Conservation (phyloP, 2,888 invertebrate genomes). For the Coenonympha glycerion region DNA sequence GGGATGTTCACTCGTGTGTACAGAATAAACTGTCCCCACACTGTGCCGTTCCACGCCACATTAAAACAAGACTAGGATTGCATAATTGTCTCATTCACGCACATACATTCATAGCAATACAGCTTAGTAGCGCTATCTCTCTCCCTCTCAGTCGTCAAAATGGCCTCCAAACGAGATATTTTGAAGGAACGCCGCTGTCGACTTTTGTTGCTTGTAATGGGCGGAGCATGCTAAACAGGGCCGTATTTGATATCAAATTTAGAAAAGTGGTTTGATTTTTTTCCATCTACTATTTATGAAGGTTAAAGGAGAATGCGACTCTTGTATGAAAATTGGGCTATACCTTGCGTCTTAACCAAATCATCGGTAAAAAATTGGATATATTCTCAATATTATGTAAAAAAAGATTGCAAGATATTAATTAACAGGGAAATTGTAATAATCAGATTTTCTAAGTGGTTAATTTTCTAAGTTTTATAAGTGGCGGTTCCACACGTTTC, state of each 20-base stretch:
- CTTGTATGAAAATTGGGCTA: too few species aligned
- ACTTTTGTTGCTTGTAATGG: slow-evolving; percentile 75
- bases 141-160: slow-evolving; percentile 70
- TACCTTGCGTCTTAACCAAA: too few species aligned
- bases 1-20: slow-evolving; percentile 20
- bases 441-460: too few species aligned
- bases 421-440: too few species aligned
- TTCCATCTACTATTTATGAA: too few species aligned
- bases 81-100: slow-evolving; percentile 75
- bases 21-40: slow-evolving; percentile 39
- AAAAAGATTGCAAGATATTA: too few species aligned
- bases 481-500: too few species aligned
- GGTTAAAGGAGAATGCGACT: too few species aligned
- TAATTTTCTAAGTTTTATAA: too few species aligned
- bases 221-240: slow-evolving; percentile 71
- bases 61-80: slow-evolving; percentile 73
- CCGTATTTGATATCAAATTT: slow-evolving; percentile 27
- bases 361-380: too few species aligned
- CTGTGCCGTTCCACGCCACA: slow-evolving; percentile 48
- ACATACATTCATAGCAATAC: slow-evolving; percentile 48
- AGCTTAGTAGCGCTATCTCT: slow-evolving; percentile 50
- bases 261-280: too few species aligned
- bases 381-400: too few species aligned
- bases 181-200: slow-evolving; percentile 73
- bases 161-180: slow-evolving; percentile 77